A percentile compares a stretch with the other conserved stretches of the same genome.
These are phyloP conservation scores for Ctenomys sociabilis DNA, from an alignment of 2,113 vertebrate species.

Conservation along the genomic window DNA sequence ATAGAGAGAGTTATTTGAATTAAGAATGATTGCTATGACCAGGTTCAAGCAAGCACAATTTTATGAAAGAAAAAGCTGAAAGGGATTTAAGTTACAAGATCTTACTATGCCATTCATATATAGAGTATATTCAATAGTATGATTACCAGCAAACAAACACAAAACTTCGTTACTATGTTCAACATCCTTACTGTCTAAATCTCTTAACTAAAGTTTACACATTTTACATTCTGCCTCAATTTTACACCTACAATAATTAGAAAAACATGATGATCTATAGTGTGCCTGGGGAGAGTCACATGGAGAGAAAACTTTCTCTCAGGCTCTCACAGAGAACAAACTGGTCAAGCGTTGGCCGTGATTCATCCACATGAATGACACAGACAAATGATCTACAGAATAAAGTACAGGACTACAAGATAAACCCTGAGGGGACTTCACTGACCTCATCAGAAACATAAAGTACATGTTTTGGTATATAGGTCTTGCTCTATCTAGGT, in stretches of 20 bases:
- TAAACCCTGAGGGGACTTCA: no score
- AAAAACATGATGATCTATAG: no score
- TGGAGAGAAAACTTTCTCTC: no score
- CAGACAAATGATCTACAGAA: no score
- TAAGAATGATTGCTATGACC: constrained; percentile 11
- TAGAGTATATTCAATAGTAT: neutral
- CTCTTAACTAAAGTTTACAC: neutral
- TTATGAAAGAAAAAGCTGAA: neutral
- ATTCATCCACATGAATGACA: no score
- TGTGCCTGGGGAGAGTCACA: no score
- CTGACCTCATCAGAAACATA: no score
- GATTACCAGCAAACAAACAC: neutral
- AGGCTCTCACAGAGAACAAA: no score
- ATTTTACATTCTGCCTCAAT: constrained; percentile 22
- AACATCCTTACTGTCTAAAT: constrained; percentile 17
- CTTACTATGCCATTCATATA: neutral
- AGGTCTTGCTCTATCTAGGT: no score
- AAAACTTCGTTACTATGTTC: neutral
- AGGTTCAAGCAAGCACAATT: constrained; percentile 27
- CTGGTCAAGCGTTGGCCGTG: no score
- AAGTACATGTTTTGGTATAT: no score
- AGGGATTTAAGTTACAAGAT: neutral
- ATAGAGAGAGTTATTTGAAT: neutral
- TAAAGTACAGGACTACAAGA: no score
- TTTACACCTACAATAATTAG: constrained; percentile 45